Conservation (phyloP, 2,888 invertebrate species). For the Leuctra nigra region DNA sequence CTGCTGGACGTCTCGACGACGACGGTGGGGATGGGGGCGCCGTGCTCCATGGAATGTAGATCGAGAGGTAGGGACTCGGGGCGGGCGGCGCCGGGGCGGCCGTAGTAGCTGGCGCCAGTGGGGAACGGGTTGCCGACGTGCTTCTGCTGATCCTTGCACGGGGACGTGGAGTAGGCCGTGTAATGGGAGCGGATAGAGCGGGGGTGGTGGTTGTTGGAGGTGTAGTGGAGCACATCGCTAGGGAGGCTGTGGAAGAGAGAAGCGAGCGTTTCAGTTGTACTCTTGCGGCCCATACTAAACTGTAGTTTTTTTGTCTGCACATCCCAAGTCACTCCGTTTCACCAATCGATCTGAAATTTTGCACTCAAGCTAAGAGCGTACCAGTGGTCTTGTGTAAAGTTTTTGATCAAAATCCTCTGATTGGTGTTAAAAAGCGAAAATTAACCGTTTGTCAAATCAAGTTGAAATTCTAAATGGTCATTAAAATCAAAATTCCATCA, state of each 20-base stretch:
- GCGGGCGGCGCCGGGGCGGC: constrained; percentile 38
- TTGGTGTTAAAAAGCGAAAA: no score
- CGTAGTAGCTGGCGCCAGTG: constrained; percentile 16
- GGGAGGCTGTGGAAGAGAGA: constrained; percentile 13
- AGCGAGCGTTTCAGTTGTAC: background rate
- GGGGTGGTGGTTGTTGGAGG: constrained; percentile 19
- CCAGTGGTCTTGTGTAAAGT: no score
- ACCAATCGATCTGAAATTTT: no score
- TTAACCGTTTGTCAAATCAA: no score
- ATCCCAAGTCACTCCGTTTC: no score
- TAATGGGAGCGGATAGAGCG: constrained; percentile 27
- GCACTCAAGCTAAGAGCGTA: no score
- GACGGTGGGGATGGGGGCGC: background rate
- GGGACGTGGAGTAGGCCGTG: constrained; percentile 21
- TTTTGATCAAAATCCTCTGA: no score
- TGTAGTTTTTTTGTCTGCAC: no score
- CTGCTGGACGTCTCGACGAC: constrained; percentile 25
- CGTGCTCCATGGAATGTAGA: constrained; percentile 32
- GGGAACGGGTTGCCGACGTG: constrained; percentile 9
- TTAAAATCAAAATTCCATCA: no score
- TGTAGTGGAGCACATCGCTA: constrained; percentile 9
- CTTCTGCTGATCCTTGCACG: constrained; percentile 19
- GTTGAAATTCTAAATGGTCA: no score
- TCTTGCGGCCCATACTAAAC: no score
- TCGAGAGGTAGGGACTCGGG: constrained; percentile 49